Conservation (phyloP, 2,797 vertebrate genomes). For the Chelonia mydas region DNA sequence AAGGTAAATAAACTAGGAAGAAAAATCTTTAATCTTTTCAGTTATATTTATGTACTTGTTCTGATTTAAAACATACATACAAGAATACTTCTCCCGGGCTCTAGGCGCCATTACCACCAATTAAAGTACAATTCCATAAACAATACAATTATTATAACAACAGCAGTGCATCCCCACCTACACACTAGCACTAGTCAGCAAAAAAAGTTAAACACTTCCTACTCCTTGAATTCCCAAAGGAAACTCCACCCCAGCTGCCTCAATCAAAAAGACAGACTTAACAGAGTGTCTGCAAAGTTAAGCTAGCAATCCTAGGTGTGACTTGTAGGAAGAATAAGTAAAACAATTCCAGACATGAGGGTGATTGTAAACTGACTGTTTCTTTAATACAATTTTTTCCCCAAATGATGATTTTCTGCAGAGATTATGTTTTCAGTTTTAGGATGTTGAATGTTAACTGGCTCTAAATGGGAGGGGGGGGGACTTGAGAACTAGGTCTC, state of each 20-base stretch:
- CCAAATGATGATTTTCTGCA: conserved; percentile 10
- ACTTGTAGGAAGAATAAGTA: conserved; percentile 36
- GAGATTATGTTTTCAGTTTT: conserved; percentile 23
- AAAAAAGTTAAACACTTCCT: conserved; percentile 64
- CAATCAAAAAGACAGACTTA: conserved; percentile 51
- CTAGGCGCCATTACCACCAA: conserved; percentile 69
- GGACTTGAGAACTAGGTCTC: background rate
- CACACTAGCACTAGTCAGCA: conserved; percentile 72
- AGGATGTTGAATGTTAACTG: conserved; percentile 14
- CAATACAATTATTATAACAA: conserved; percentile 76
- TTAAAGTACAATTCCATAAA: conserved; percentile 74
- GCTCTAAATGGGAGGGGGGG: background rate
- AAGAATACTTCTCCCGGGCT: conserved; percentile 71
- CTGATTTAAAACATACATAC: conserved; percentile 67
- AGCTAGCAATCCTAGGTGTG: conserved; percentile 60
- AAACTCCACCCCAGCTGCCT: conserved; percentile 69
- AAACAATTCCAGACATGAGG: conserved; percentile 56
- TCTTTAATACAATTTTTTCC: background rate
- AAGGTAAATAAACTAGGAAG: conserved; percentile 45
- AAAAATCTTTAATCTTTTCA: conserved; percentile 46
- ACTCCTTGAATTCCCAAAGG: conserved; percentile 72
- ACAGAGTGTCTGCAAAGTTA: conserved; percentile 60
- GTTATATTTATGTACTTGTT: conserved; percentile 65
- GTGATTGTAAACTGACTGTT: conserved; percentile 39
- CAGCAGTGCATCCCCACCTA: conserved; percentile 75